Evolutionary conservation across 1,140 invertebrate species (phyloP).

Genomic region (Pteromalus puparum): DNA sequence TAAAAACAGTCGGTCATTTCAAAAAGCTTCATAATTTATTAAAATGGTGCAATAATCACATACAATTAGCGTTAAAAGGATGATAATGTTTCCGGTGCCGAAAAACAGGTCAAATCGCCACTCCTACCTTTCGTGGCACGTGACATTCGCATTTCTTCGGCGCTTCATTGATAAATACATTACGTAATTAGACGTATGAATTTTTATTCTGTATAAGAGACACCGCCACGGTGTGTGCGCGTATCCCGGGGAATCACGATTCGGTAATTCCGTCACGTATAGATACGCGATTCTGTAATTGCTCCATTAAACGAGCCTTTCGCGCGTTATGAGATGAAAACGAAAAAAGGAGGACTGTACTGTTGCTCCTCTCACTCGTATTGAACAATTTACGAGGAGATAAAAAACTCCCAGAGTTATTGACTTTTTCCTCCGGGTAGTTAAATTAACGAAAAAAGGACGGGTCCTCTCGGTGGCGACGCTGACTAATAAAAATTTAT

Average conservation of each 20-base stretch:
- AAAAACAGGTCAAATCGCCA: constrained; percentile 8
- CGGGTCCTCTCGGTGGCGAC: not conserved
- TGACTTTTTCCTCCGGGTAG: constrained; percentile 44
- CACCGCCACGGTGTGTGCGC: not conserved
- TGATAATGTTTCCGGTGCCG: not conserved
- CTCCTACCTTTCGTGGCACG: not conserved
- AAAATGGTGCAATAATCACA: not conserved
- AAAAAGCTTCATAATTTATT: not conserved
- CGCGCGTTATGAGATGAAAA: constrained; percentile 2
- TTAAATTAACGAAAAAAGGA: constrained; percentile 47
- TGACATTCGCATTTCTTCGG: not conserved
- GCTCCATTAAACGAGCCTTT: constrained; percentile 45
- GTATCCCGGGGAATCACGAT: not conserved
- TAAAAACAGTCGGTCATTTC: not conserved
- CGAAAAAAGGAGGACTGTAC: not conserved
- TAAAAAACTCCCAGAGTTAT: constrained; percentile 42
- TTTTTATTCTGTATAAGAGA: not conserved
- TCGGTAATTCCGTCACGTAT: constrained; percentile 47
- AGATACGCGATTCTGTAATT: constrained; percentile 43
- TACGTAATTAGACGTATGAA: constrained; percentile 32
- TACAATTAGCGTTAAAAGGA: not conserved
- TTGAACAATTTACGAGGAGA: constrained; percentile 43
- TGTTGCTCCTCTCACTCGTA: constrained; percentile 10
- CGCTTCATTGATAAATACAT: constrained; percentile 45
- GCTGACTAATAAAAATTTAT: constrained; percentile 50